Percentiles rank a stretch among this genome's conserved stretches.
These are phyloP conservation scores for Zosterops pallidus DNA, from an alignment of 2,113 vertebrate species.

Conservation along the genomic window DNA sequence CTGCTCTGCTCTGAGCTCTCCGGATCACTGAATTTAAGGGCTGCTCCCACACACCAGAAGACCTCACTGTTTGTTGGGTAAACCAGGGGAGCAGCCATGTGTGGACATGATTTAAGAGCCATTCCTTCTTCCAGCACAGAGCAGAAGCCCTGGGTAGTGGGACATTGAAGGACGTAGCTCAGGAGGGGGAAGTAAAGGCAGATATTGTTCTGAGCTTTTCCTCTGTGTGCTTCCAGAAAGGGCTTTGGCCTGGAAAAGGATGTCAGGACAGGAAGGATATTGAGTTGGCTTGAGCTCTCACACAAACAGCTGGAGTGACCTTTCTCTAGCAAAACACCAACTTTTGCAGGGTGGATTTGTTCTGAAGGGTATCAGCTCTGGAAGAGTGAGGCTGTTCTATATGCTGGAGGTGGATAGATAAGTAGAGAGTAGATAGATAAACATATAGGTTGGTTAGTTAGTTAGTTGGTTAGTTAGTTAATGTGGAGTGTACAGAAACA, in stretches of 20 bases:
- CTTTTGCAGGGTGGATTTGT: not conserved
- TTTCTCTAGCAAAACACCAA: constrained; percentile 32
- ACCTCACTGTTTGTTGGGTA: not conserved
- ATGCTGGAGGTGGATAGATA: not conserved
- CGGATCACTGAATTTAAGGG: fast-evolving
- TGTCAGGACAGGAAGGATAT: constrained; percentile 57
- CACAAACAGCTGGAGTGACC: constrained; percentile 38
- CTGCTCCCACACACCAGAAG: not conserved
- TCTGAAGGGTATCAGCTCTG: not conserved
- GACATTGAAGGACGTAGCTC: not conserved
- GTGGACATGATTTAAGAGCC: not conserved
- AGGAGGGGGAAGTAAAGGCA: not conserved
- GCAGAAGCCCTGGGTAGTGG: not conserved
- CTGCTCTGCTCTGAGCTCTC: not conserved
- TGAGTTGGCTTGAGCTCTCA: not conserved
- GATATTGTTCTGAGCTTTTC: constrained; percentile 21
- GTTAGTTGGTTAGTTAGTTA: not conserved
- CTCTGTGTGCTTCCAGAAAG: constrained; percentile 14
- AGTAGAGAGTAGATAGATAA: not conserved
- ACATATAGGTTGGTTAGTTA: not conserved
- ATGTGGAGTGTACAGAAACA: fast-evolving
- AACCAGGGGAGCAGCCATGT: not conserved
- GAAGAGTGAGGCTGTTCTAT: not conserved
- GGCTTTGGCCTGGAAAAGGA: constrained; percentile 33
- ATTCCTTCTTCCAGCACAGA: not conserved